Conservation (phyloP, 2,797 vertebrate genomes). For the Oophaga sylvatica region DNA sequence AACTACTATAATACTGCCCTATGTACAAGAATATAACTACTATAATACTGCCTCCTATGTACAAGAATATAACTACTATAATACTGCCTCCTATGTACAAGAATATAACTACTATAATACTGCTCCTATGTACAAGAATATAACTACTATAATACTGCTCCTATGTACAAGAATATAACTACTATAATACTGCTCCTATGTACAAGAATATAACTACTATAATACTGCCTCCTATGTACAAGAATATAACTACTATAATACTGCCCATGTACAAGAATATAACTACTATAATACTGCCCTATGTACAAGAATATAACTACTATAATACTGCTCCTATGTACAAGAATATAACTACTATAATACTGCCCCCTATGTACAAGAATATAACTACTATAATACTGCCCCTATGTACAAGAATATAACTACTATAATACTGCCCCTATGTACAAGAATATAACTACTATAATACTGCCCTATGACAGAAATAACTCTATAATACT, state of each 20-base stretch:
- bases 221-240: too few species aligned
- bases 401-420: too few species aligned
- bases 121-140: background rate
- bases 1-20: background rate
- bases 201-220: too few species aligned
- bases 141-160: background rate
- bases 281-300: too few species aligned
- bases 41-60: background rate
- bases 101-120: constrained; percentile 7
- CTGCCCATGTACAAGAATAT: too few species aligned
- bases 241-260: too few species aligned
- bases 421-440: too few species aligned
- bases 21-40: background rate
- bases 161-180: background rate
- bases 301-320: background rate
- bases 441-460: too few species aligned
- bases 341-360: constrained; percentile 5
- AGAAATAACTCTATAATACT: too few species aligned
- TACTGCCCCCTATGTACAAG: too few species aligned
- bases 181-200: background rate
- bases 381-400: too few species aligned
- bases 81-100: background rate
- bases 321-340: background rate
- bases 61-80: constrained; percentile 6
- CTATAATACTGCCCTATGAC: too few species aligned